Base-by-base conservation (phyloP, 2,797 vertebrate genomes). In the Antennarius maculatus region DNA sequence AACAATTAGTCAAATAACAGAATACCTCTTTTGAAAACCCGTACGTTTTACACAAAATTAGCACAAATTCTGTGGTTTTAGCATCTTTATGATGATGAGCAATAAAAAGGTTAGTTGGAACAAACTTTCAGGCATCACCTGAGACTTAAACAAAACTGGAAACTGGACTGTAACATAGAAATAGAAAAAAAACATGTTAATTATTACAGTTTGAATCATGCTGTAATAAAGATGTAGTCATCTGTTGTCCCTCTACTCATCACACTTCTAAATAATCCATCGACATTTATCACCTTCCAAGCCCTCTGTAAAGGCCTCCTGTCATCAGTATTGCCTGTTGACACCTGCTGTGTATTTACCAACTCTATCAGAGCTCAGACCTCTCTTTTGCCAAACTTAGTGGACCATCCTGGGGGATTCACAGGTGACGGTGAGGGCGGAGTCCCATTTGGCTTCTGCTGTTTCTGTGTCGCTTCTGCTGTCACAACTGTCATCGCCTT, bases 401-500 rank as follows among this genome's bases (percentile, higher is more conserved):
- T 66, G 41, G 37, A 57, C 52, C 70, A 37, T 56, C 58, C 28
- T 42, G 41, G 4, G 56, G 55, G 55, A 77, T 69, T 87, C 43
- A 76, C 50, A 51, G 39, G 5, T 53, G 34, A 77, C 79, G 65
- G 54, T 16, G 12, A 68, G 58, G 74, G 70, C 29, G 71, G 71
- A 43, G n/a, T 68, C 56, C 61, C 67, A 29, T 0, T 0, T 62
- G 53, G 55, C 29, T 52, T 86, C 79, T 80, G 80, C 56, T 79
- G 66, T 78, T 16, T 28, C 55, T 65, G 42, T 43, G 66, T 66
- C 59, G 59, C 69, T 62, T 84, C 34, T 59, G 49, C 62, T 51
- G 69, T 56, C 53, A 52, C 74, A 66, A 57, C 56, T 80, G 69
- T 71, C 63, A 42, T 37, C 9, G 18, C 71, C 75, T 85, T 76